Evolutionary conservation across 2,888 invertebrate species (phyloP).

Genomic region (Orthosia gothica): DNA sequence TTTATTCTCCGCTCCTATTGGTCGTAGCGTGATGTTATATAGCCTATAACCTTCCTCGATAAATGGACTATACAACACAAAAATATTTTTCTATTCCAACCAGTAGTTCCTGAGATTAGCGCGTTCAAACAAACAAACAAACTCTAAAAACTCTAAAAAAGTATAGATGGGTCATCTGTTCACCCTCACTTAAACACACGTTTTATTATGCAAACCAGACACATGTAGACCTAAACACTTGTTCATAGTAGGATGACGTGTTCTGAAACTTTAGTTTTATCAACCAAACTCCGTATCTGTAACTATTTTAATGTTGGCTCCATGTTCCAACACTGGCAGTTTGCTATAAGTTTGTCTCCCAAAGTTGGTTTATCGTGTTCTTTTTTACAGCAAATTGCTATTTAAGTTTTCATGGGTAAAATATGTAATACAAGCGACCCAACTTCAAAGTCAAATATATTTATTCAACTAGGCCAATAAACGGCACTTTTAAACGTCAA

Average conservation of each 20-base stretch:
- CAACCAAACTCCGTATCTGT: conserved; percentile 73
- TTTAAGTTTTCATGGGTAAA: background rate
- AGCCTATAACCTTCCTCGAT: no score
- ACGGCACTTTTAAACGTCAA: no score
- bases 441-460: no score
- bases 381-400: conserved; percentile 21
- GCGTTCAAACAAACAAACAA: no score
- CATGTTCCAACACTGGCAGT: conserved; percentile 70
- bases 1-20: no score
- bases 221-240: conserved; percentile 38
- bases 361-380: conserved; percentile 32
- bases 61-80: no score
- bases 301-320: conserved; percentile 63
- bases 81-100: no score
- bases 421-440: no score
- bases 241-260: conserved; percentile 49
- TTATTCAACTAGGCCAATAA: no score
- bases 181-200: background rate
- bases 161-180: background rate
- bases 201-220: conserved; percentile 8
- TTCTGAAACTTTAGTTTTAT: conserved; percentile 66
- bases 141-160: no score
- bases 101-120: no score
- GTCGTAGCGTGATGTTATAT: no score
- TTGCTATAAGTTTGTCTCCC: conserved; percentile 70